Evolutionary conservation across 2,797 vertebrate species (phyloP).

Genomic region (Sciaenops ocellatus): DNA sequence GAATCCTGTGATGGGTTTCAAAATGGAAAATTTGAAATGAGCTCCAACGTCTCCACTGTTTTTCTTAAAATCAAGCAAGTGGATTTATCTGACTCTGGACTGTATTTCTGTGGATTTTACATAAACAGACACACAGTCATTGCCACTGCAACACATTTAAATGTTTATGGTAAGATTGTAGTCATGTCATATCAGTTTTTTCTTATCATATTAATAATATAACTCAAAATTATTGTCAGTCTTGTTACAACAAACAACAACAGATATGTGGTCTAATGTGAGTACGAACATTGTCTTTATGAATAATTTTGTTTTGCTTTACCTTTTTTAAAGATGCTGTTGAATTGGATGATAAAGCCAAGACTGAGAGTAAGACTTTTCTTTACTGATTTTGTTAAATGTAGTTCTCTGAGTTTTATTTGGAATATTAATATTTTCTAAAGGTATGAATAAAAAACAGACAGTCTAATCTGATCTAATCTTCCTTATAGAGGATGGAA

Average conservation of each 20-base stretch:
- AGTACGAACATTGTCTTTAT: no score
- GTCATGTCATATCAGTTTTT: accelerated
- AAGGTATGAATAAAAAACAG: no score
- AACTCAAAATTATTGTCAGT: neutral
- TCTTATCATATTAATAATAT: accelerated
- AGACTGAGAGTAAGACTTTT: neutral
- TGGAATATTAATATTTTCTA: no score
- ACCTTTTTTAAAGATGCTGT: neutral
- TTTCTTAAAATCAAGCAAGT: conserved; percentile 45
- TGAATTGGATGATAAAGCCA: accelerated
- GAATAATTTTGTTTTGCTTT: neutral
- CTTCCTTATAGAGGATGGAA: no score
- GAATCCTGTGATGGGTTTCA: conserved; percentile 37
- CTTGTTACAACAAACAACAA: neutral
- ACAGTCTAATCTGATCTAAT: no score
- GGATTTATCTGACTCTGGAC: conserved; percentile 50
- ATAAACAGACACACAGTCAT: neutral
- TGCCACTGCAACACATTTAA: neutral
- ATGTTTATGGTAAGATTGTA: conserved; percentile 37
- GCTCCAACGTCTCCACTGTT: conserved; percentile 31
- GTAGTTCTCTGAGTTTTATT: no score
- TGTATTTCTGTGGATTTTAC: conserved; percentile 71
- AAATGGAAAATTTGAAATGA: conserved; percentile 28
- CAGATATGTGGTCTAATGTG: accelerated
- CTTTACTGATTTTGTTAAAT: neutral